Base-by-base conservation (phyloP, 2,113 vertebrate species). In the Percopsis transmontana region DNA sequence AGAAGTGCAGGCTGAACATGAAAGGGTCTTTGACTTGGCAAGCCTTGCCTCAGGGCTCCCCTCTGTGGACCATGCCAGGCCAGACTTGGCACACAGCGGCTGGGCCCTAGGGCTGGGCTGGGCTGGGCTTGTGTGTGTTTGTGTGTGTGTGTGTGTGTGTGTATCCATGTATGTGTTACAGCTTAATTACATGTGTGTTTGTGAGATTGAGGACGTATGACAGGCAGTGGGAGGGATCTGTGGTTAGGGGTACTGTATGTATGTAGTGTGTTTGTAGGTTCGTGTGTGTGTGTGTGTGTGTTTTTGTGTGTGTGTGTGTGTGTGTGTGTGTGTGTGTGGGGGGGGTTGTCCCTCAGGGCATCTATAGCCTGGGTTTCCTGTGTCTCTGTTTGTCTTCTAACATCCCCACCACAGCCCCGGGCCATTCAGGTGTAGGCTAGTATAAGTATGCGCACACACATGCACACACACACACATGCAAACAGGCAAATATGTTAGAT, bases 31-130 rank as follows among this genome's bases (percentile, higher is more conserved):
- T 91, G 88, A 93, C 93, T 95, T 92, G 90, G 92, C 93, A 94
- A 83, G 88, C 89, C 86, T 79, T 76, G 91, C 91, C 90, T 85
- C 62, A 87, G 91, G 93, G 94, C 93, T 93, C 94, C 95, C 93
- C 91, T 94, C 92, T 92, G 94, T 93, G 93, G 87, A 90, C 84
- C 79, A 88, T 94, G 93, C 93, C 93, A 89, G 90, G 92, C 92
- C 90, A 79, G 81, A 91, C 91, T 94, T 95, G 95, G 93, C 81
- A 91, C 92, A 91, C 92, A 90, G 91, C 91, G 92, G 74, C 89
- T 88, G 77, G 88, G 90, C 77, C 90, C 84, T 33, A 33, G 85
- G 76, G n/a, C n/a, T n/a, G 92, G 90, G 85, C 91, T 83, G 89
- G 91, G 88, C 86, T 72, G 88, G 91, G 92, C 90, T 92, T 90